phyloP scores from a whole-genome alignment of 23 tunicate genomes.

The Halocynthia roretzi region DNA sequence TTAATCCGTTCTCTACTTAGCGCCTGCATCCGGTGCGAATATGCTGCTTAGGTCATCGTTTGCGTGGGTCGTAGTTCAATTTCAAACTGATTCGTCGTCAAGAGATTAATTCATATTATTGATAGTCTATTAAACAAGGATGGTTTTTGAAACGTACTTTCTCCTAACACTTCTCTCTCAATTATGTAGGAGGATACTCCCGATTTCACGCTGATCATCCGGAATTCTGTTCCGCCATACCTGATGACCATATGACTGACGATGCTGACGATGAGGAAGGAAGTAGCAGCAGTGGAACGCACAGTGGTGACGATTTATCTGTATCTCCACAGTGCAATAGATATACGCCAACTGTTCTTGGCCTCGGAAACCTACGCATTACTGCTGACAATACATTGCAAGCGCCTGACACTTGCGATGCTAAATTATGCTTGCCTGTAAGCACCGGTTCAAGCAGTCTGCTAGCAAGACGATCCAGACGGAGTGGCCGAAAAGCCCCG shows the following conservation, averaged over 20 bases:
- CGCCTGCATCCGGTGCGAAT: too few relatives aligned
- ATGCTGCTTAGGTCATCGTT: too few relatives aligned
- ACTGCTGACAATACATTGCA: not conserved
- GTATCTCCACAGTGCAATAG: not conserved
- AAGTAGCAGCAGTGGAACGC: conserved; percentile 33
- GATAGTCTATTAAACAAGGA: not conserved
- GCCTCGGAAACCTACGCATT: conserved; percentile 58
- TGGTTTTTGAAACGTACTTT: not conserved
- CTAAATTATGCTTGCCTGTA: not conserved
- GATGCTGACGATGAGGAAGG: conserved; percentile 85
- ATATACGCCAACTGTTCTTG: conserved; percentile 31
- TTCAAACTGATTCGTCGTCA: too few relatives aligned
- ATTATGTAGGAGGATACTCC: conserved; percentile 59
- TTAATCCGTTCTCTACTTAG: too few relatives aligned
- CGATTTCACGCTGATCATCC: conserved; percentile 48
- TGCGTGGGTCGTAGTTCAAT: too few relatives aligned
- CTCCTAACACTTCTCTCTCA: not conserved
- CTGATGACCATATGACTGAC: conserved; percentile 31
- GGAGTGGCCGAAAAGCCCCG: conserved; percentile 19
- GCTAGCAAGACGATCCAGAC: conserved; percentile 13
- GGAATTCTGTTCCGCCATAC: conserved; percentile 54
- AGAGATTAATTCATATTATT: too few relatives aligned
- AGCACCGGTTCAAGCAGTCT: conserved; percentile 4
- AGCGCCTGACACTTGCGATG: not conserved
- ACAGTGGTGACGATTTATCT: conserved; percentile 20